Percentiles rank a stretch among this genome's conserved stretches.
Evolutionary conservation across 1,140 invertebrate species (phyloP).

Genomic region (Heliconius congener): DNA sequence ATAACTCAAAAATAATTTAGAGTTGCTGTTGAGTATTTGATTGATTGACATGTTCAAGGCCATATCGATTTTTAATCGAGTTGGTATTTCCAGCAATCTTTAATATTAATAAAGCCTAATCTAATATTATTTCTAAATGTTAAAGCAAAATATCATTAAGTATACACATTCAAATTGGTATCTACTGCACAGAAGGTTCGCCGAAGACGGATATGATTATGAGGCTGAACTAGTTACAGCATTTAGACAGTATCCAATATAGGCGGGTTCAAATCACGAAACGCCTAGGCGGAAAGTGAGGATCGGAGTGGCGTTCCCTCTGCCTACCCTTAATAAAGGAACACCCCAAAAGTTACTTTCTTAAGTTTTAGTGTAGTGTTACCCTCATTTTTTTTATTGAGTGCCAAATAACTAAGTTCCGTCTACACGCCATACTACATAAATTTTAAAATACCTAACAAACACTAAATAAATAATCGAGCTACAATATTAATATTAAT

Average conservation of each 20-base stretch:
- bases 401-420: too few species aligned
- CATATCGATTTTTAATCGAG: not conserved
- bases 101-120: not conserved
- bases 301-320: too few species aligned
- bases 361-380: too few species aligned
- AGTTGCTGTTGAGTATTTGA: not conserved
- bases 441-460: too few species aligned
- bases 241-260: not conserved
- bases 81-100: not conserved
- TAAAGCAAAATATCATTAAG: not conserved
- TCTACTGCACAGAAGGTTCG: not conserved
- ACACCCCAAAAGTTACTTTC: too few species aligned
- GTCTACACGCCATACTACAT: too few species aligned
- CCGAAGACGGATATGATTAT: not conserved
- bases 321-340: too few species aligned
- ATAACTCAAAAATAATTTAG: not conserved
- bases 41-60: not conserved
- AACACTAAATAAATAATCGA: too few species aligned
- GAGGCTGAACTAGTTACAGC: not conserved
- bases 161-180: not conserved
- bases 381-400: too few species aligned
- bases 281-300: too few species aligned
- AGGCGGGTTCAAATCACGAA: not conserved
- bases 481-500: not conserved
- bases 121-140: not conserved